phyloP scores from a whole-genome alignment of 92 coral and sea anemone genomes.

The Epizoanthus stellaris region DNA sequence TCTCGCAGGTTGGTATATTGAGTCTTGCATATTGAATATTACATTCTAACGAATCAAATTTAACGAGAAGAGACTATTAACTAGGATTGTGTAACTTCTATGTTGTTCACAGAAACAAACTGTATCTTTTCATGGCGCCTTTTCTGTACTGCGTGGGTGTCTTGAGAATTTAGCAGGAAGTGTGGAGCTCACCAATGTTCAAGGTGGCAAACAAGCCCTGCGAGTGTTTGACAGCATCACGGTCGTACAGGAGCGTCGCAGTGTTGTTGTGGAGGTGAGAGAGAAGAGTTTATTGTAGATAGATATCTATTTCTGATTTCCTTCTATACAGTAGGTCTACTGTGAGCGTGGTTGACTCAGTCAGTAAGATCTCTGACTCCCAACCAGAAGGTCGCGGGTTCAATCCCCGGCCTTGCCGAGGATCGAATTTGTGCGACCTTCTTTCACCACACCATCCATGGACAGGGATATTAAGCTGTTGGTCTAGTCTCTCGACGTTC shows the following conservation, averaged over 20 bases:
- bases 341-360: background rate
- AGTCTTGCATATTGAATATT: too few species aligned
- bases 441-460: too few species aligned
- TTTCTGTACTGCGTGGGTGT: slow-evolving; percentile 87
- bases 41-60: too few species aligned
- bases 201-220: slow-evolving; percentile 80
- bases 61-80: too few species aligned
- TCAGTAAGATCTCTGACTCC: background rate
- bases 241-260: slow-evolving; percentile 80
- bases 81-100: background rate
- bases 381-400: too few species aligned
- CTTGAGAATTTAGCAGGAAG: slow-evolving; percentile 92
- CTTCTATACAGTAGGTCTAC: too few species aligned
- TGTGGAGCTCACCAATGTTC: slow-evolving; percentile 77
- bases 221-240: slow-evolving; percentile 87
- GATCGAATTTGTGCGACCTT: too few species aligned
- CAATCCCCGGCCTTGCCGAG: too few species aligned
- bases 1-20: slow-evolving; percentile 79
- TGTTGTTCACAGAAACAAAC: slow-evolving; percentile 77
- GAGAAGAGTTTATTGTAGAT: background rate
- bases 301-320: too few species aligned
- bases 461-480: too few species aligned
- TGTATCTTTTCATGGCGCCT: slow-evolving; percentile 93
- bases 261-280: slow-evolving; percentile 86
- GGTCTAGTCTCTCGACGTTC: too few species aligned